A percentile compares a stretch with the other conserved stretches of the same genome.
phyloP scores from a whole-genome alignment of 2,888 invertebrate genomes.

The Morpho achilles region DNA sequence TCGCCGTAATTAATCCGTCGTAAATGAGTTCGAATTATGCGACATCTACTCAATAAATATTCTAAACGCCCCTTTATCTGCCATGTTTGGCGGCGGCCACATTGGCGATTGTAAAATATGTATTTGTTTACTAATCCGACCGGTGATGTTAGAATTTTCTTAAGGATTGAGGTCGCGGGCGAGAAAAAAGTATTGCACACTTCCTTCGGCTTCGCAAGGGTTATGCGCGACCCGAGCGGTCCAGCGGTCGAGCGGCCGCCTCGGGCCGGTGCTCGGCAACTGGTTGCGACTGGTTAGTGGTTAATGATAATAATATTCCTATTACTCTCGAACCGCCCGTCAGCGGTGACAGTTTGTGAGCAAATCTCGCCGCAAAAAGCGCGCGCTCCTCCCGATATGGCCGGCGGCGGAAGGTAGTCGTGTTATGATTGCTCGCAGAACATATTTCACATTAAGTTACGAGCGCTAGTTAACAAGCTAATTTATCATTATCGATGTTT shows the following conservation, averaged over 20 bases:
- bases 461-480: not conserved
- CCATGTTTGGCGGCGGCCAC: conserved; percentile 15
- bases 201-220: too few relatives aligned
- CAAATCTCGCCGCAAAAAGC: not conserved
- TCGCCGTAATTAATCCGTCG: conserved; percentile 34
- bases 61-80: conserved; percentile 23
- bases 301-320: conserved; percentile 3
- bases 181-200: conserved; percentile 1
- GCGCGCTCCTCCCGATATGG: not conserved
- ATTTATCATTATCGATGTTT: too few relatives aligned
- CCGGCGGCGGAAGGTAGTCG: not conserved
- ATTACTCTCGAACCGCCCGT: conserved; percentile 9
- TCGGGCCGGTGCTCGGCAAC: too few relatives aligned
- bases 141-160: not conserved
- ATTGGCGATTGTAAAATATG: conserved; percentile 14
- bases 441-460: not conserved
- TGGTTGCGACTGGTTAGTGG: not conserved
- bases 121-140: conserved; percentile 17
- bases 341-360: conserved; percentile 8
- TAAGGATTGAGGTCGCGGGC: not conserved
- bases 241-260: too few relatives aligned
- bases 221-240: too few relatives aligned
- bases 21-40: conserved; percentile 29
- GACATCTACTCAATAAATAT: conserved; percentile 22
- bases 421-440: not conserved